Percentiles rank a stretch among this genome's conserved stretches.
These are phyloP conservation scores for Meteorus colon DNA, from an alignment of 2,888 invertebrate species.

Conservation along the genomic window DNA sequence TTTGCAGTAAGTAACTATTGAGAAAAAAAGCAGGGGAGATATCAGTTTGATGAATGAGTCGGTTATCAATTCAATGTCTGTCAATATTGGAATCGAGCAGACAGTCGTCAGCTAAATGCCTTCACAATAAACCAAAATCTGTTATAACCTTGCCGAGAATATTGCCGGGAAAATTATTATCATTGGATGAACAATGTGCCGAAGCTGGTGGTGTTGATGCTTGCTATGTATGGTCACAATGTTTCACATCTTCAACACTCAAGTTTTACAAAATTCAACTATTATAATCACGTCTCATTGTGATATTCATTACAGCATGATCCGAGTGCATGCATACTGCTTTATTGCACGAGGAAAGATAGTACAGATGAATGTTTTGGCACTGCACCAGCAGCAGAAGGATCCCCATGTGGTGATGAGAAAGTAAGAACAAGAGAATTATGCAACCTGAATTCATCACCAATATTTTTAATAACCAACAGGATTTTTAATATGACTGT, in stretches of 20 bases:
- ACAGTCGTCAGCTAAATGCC: conserved; percentile 42
- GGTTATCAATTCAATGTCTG: background rate
- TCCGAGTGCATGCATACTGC: conserved; percentile 42
- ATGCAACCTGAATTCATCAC: background rate
- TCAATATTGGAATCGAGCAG: conserved; percentile 6
- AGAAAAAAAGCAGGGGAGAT: background rate
- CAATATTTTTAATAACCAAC: background rate
- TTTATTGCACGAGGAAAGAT: conserved; percentile 41
- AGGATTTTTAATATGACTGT: background rate
- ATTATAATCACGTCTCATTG: background rate
- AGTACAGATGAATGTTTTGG: conserved; percentile 39
- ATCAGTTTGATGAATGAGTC: background rate
- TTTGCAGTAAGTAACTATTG: conserved; percentile 38
- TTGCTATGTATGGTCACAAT: conserved; percentile 40
- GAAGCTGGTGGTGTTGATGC: conserved; percentile 40
- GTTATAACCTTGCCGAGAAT: conserved; percentile 34
- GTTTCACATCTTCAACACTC: background rate
- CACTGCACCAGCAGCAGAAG: conserved; percentile 43
- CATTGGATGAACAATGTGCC: conserved; percentile 47
- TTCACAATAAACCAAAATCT: conserved; percentile 42
- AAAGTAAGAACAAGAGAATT: conserved; percentile 11
- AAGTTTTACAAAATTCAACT: background rate
- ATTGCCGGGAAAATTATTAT: conserved; percentile 45
- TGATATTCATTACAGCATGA: conserved; percentile 35
- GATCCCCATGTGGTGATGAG: conserved; percentile 36